Base-by-base conservation (phyloP, 2,888 invertebrate species). In the Altica lythri region DNA sequence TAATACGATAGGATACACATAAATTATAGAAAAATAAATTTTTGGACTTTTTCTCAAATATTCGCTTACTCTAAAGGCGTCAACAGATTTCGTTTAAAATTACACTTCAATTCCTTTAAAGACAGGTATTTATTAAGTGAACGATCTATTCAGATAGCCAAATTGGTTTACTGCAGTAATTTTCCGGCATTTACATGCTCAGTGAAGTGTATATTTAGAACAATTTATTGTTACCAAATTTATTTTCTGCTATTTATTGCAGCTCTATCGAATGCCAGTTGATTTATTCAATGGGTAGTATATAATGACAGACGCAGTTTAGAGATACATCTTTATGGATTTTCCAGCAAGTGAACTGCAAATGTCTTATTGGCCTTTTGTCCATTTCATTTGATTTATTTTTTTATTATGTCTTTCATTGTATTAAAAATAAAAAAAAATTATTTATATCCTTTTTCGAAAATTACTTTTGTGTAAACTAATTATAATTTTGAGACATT, bases 311-410 rank as follows among this genome's bases (percentile, higher is more conserved):
- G 47, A 37, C 52, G 57, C 57, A 51, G 48, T 54, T 53, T 54
- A 57, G 47, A 55, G 46, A 57, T 57, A 49, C 56, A 59, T 59
- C 56, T 59, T 54, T 54, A 59, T 57, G 47, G 53, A 56, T 58
- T 55, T 57, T 54, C 50, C 55, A 48, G 44, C 61, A 71, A 73
- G 72, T 73, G 72, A 72, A 69, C 68, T 67, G 71, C 66, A 66
- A 72, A 69, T 65, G 64, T 68, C 40, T 67, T n/a, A n/a, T n/a
- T 66, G 68, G 68, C 72, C 69, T 71, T n/a, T 72, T 73, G 74
- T 73, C 74, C 74, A 73, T 71, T 68, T 72, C 73, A 72, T 74
- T 73, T 71, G 67, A 71, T 72, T 69, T 68, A 60, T 67, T 69
- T 69, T 66, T 63, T 66, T 64, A 48, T 51, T 46, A 53, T 53